Evolutionary conservation across 1,140 invertebrate species (phyloP).

Genomic region (Ooceraea biroi): DNA sequence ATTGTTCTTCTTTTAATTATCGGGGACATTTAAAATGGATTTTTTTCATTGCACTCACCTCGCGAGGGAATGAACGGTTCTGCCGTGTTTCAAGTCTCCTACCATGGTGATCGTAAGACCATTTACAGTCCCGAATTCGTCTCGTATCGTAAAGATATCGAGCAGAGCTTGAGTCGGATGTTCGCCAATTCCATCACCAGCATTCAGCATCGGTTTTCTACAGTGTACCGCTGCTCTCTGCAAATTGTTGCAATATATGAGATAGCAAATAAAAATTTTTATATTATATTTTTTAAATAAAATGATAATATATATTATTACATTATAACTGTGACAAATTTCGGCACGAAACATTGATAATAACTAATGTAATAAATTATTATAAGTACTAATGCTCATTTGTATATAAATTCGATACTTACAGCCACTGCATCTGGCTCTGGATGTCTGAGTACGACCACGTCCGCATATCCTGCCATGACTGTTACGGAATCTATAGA

Average conservation of each 20-base stretch:
- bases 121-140: slow-evolving; percentile 99
- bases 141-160: slow-evolving; percentile 99
- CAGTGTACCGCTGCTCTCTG: slow-evolving; percentile 93
- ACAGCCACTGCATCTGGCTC: slow-evolving; percentile 96
- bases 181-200: slow-evolving; percentile 98
- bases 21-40: too few relatives aligned
- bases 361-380: neutral
- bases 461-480: slow-evolving; percentile 95
- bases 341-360: too few relatives aligned
- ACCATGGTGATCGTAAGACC: slow-evolving; percentile 97
- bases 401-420: slow-evolving; percentile 82
- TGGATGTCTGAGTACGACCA: slow-evolving; percentile 97
- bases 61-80: slow-evolving; percentile 99
- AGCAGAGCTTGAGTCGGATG: slow-evolving; percentile 99
- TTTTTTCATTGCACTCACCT: slow-evolving; percentile 83
- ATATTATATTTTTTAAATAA: slow-evolving; percentile 6
- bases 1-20: too few relatives aligned
- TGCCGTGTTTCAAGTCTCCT: slow-evolving; percentile 98
- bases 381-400: neutral
- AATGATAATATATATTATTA: too few relatives aligned
- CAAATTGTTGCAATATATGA: slow-evolving; percentile 18
- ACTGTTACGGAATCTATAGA: slow-evolving; percentile 92
- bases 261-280: neutral
- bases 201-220: slow-evolving; percentile 97
- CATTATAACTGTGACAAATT: too few relatives aligned